Evolutionary conservation across 2,888 invertebrate species (phyloP).

Genomic region (Allygus modestus): DNA sequence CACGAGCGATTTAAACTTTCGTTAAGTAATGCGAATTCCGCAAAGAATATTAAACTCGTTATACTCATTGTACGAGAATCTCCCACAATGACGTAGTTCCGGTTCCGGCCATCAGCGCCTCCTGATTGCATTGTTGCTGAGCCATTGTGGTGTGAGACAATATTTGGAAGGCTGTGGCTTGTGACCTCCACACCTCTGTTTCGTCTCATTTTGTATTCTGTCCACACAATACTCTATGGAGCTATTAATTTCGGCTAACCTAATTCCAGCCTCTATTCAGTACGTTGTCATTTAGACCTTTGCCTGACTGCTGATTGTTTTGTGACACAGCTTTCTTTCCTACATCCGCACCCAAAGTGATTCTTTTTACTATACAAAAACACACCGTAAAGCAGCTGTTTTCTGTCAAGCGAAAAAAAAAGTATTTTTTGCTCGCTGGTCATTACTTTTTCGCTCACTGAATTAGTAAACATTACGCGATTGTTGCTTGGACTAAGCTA

Average conservation of each 20-base stretch:
- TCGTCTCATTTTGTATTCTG: slow-evolving; percentile 19
- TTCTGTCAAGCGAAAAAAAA: too few species aligned
- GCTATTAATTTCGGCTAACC: slow-evolving; percentile 27
- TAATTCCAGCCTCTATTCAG: slow-evolving; percentile 6
- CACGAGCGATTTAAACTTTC: too few species aligned
- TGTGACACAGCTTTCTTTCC: too few species aligned
- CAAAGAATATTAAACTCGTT: too few species aligned
- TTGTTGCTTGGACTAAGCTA: too few species aligned
- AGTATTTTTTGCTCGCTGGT: too few species aligned
- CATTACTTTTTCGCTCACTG: too few species aligned
- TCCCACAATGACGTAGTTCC: slow-evolving; percentile 17
- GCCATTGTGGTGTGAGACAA: slow-evolving; percentile 31
- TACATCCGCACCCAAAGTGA: too few species aligned
- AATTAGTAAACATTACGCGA: too few species aligned
- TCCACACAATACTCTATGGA: neutral
- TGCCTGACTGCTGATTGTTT: neutral
- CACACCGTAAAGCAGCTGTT: too few species aligned
- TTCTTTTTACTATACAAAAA: too few species aligned
- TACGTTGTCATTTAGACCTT: neutral
- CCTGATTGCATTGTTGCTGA: slow-evolving; percentile 19
- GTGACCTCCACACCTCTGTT: neutral
- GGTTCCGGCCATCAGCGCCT: neutral
- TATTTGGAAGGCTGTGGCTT: slow-evolving; percentile 30
- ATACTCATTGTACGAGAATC: neutral
- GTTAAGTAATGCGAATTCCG: too few species aligned